These are phyloP conservation scores for Poeciliopsis occidentalis DNA, from an alignment of 2,113 vertebrate genomes.

Conservation along the genomic window DNA sequence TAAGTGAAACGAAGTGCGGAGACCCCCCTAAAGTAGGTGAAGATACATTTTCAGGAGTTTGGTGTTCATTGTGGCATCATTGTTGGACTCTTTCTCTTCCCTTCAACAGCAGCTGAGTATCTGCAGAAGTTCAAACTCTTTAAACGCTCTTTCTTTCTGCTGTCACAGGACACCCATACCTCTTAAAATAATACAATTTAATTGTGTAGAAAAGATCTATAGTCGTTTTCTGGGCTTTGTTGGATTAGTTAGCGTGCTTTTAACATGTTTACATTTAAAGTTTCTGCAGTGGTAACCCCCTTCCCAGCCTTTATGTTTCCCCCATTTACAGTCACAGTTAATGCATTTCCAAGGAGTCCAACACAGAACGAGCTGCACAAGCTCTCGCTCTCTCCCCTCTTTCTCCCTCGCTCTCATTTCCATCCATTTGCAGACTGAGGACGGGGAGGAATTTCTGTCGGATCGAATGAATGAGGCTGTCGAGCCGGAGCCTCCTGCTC, in stretches of 20 bases:
- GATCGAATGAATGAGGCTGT: constrained; percentile 53
- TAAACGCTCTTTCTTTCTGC: background rate
- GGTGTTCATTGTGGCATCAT: too few species aligned
- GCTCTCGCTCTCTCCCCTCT: background rate
- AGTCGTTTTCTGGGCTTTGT: background rate
- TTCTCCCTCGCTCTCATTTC: background rate
- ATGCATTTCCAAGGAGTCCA: constrained; percentile 15
- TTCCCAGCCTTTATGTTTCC: background rate
- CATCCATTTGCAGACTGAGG: constrained; percentile 28
- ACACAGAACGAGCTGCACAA: background rate
- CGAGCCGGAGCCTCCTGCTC: constrained; percentile 36
- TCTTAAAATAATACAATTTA: background rate
- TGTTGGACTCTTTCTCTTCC: too few species aligned
- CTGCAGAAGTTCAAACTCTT: too few species aligned
- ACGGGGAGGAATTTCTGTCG: constrained; percentile 42
- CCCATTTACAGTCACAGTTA: background rate
- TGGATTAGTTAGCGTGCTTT: background rate
- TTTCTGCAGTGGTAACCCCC: background rate
- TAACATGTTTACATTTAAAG: constrained; percentile 13
- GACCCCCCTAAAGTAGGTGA: too few species aligned
- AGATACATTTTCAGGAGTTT: too few species aligned
- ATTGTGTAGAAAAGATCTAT: background rate
- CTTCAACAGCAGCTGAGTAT: too few species aligned
- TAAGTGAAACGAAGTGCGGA: too few species aligned
- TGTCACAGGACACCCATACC: background rate